Conservation (phyloP, 2,797 vertebrate species). For the Phrynocephalus guinanensis region DNA sequence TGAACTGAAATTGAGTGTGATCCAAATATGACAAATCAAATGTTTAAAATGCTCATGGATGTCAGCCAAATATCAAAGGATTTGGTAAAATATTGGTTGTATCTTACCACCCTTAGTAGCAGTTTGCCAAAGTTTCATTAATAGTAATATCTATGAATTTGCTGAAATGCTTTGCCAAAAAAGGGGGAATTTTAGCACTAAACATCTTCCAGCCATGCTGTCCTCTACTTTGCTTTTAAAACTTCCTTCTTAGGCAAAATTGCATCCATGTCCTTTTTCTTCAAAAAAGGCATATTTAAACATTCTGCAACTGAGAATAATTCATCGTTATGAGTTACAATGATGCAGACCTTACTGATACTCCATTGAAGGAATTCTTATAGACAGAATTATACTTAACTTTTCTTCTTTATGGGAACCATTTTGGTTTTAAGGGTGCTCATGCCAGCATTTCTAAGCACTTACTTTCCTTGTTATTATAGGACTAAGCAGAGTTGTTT, state of each 20-base stretch:
- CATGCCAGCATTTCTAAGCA: background rate
- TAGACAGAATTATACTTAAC: background rate
- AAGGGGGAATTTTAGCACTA: background rate
- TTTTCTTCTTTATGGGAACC: background rate
- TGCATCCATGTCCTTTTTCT: background rate
- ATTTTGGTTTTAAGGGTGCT: background rate
- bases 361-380: background rate
- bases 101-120: background rate
- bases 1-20: too few species aligned
- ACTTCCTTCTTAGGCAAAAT: background rate
- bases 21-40: too few species aligned
- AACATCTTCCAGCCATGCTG: background rate
- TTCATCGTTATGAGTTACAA: background rate
- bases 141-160: background rate
- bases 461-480: background rate
- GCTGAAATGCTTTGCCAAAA: constrained; percentile 2
- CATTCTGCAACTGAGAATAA: background rate
- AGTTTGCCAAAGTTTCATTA: background rate
- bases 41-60: background rate
- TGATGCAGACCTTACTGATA: background rate
- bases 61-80: background rate
- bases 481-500: background rate
- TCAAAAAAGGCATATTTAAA: background rate
- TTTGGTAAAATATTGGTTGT: background rate
- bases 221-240: background rate